Conservation (phyloP, 2,888 invertebrate genomes). For the Drosophila borealis region DNA sequence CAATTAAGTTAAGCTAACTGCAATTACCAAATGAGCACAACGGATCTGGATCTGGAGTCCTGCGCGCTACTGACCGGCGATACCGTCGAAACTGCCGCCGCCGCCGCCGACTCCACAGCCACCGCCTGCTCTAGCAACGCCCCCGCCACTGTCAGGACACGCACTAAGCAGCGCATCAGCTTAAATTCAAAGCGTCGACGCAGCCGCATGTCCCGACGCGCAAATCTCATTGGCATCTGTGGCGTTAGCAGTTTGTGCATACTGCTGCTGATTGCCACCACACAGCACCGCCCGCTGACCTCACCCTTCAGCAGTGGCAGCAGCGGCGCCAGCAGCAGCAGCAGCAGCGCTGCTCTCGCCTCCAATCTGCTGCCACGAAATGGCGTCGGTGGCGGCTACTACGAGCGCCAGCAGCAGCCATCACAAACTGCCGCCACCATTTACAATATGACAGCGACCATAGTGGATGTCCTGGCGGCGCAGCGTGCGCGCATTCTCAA, state of each 20-base stretch:
- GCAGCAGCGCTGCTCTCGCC: constrained; percentile 35
- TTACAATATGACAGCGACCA: constrained; percentile 85
- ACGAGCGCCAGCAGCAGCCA: constrained; percentile 69
- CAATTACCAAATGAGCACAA: constrained; percentile 56
- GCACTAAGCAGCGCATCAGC: constrained; percentile 77
- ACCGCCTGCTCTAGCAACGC: constrained; percentile 16
- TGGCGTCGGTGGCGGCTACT: constrained; percentile 58
- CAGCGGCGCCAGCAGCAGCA: constrained; percentile 44
- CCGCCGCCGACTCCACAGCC: constrained; percentile 16
- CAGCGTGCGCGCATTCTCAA: constrained; percentile 86
- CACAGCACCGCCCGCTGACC: constrained; percentile 83
- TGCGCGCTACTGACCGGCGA: constrained; percentile 74
- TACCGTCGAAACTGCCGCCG: constrained; percentile 46
- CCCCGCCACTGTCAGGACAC: constrained; percentile 63
- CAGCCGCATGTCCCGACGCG: constrained; percentile 84
- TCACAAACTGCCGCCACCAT: constrained; percentile 67
- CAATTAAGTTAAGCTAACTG: constrained; percentile 13
- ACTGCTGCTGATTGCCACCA: constrained; percentile 84
- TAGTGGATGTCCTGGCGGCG: constrained; percentile 87
- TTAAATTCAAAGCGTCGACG: constrained; percentile 77
- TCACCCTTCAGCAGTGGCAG: constrained; percentile 69
- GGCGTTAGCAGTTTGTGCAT: constrained; percentile 84
- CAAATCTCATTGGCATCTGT: constrained; percentile 85
- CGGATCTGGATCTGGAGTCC: constrained; percentile 61
- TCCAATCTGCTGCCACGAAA: constrained; percentile 48